Conservation (phyloP, 2,888 invertebrate species). For the Aleiodes testaceus region DNA sequence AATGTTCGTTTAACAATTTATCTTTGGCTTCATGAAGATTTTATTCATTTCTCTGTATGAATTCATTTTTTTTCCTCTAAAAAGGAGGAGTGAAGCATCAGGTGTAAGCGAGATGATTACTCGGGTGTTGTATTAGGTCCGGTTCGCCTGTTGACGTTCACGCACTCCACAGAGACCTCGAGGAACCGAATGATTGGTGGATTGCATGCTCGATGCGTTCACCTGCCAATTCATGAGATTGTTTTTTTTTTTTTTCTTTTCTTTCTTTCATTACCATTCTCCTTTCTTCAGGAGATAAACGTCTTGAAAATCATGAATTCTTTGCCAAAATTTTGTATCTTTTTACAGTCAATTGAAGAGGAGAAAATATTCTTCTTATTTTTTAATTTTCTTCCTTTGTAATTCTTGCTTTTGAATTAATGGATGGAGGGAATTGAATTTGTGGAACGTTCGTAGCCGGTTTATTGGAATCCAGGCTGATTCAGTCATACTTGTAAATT, state of each 20-base stretch:
- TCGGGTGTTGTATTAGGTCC: conserved; percentile 14
- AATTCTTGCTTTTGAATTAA: not conserved
- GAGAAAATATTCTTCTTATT: not conserved
- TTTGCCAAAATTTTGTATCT: not conserved
- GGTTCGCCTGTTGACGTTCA: conserved; percentile 25
- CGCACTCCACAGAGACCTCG: conserved; percentile 39
- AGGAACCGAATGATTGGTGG: conserved; percentile 43
- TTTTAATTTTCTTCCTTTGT: not conserved
- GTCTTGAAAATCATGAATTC: too few relatives aligned
- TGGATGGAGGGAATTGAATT: not conserved
- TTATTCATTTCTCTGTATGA: not conserved
- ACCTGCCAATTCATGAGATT: conserved; percentile 41
- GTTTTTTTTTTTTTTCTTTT: not conserved
- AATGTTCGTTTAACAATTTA: too few relatives aligned
- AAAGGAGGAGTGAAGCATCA: not conserved
- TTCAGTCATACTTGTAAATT: conserved; percentile 28
- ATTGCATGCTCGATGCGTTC: conserved; percentile 35
- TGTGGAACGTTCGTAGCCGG: not conserved
- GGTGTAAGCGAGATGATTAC: conserved; percentile 10
- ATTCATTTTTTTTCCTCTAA: not conserved
- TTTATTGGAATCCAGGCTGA: conserved; percentile 31
- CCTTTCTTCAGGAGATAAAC: not conserved
- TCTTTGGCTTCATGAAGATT: not conserved
- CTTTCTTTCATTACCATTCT: not conserved
- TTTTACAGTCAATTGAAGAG: not conserved